Evolutionary conservation across 2,797 vertebrate species (phyloP).

Genomic region (Diplodus puntazzo): DNA sequence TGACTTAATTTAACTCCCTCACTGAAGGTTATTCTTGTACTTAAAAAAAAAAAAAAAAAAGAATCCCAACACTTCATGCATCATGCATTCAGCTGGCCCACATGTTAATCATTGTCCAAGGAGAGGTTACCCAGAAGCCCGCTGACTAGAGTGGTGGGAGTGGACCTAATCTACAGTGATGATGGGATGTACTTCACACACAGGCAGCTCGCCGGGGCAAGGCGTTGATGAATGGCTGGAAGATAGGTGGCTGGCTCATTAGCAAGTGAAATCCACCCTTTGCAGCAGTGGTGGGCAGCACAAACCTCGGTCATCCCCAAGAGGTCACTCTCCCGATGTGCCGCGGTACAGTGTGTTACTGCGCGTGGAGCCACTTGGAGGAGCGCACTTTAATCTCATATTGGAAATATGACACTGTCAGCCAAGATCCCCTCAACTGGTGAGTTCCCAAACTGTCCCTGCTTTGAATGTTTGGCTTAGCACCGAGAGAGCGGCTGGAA

Average conservation of each 20-base stretch:
- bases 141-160: constrained; percentile 40
- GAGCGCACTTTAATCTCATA: constrained; percentile 57
- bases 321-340: constrained; percentile 44
- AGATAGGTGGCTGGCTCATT: constrained; percentile 72
- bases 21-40: neutral
- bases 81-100: constrained; percentile 6
- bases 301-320: constrained; percentile 46
- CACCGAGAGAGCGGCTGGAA: constrained; percentile 53
- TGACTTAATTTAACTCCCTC: constrained; percentile 41
- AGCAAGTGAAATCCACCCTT: constrained; percentile 76
- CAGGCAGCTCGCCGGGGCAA: constrained; percentile 40
- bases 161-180: constrained; percentile 65
- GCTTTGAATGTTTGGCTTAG: constrained; percentile 51
- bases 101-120: constrained; percentile 55
- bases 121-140: constrained; percentile 29
- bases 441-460: constrained; percentile 63
- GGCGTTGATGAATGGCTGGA: constrained; percentile 69
- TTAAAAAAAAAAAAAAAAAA: neutral
- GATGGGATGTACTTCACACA: constrained; percentile 67
- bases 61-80: neutral
- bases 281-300: constrained; percentile 52
- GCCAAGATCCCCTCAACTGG: constrained; percentile 61
- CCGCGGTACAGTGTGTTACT: constrained; percentile 16
- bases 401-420: constrained; percentile 62
- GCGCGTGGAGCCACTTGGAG: constrained; percentile 34